Evolutionary conservation across 2,797 vertebrate genomes (phyloP), one percentile per base, ranked within the genome.

Genomic region (Tenualosa thibaudeaui): DNA sequence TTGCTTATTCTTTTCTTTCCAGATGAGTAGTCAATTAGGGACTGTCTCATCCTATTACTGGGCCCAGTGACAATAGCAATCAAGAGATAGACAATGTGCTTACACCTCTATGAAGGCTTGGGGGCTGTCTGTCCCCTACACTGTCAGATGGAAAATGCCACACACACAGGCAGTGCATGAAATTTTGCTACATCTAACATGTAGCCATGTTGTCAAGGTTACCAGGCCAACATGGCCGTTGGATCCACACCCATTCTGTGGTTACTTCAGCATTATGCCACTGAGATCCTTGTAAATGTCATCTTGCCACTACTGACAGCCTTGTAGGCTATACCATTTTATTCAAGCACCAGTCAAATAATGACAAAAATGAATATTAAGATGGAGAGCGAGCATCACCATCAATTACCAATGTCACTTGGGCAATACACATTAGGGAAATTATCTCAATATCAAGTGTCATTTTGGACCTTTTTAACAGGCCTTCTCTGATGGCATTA

Each of bases 201-300:
- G 71, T 43, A 78, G 40, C 40, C 71, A 78, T 78, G 71, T 78
- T 78, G 71, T 78, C 71, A 78, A 19, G 37, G 71, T 46, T 78
- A 78, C 71, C 37, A 78, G 71, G 71, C 71, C 71, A 43, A 46
- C 37, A 78, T 78, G 71, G 71, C 71, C 17, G 71, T 43, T 22
- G 37, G 15, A 19, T 78, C 71, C 71, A 68, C 71, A 78, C 37
- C 71, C 71, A 46, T 43, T 78, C 71, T 22, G n/a, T 62, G 24
- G 58, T 43, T 15, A 78, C 71, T 78, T 78, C 71, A 78, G 37
- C 40, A 15, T 17, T 54, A 8, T 68, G 12, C 62, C 13, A 31
- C 31, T 26, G 31, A 71, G 10, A 37, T 4, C 13, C 68, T 37
- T 71, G 10, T 13, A 40, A 1, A 68, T 65, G 62, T 37, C 24